These are phyloP conservation scores for Tipula confusa DNA, from an alignment of 2,888 invertebrate species.

Conservation along the genomic window DNA sequence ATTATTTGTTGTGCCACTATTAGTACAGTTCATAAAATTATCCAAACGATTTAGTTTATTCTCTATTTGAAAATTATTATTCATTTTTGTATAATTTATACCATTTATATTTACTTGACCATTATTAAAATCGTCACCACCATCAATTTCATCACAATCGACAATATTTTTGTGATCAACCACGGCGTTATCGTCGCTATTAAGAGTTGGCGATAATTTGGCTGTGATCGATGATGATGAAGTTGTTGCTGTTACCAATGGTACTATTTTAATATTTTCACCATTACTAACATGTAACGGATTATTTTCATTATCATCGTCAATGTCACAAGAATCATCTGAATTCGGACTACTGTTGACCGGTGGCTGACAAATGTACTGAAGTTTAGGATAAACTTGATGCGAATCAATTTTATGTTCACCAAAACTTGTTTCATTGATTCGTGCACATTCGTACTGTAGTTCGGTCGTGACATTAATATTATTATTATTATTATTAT, in stretches of 20 bases:
- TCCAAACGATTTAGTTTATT: conserved; percentile 5
- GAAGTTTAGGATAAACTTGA: not conserved
- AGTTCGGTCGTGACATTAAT: not conserved
- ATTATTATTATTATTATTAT: conserved; percentile 29
- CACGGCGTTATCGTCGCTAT: not conserved
- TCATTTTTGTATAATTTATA: conserved; percentile 10
- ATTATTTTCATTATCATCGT: conserved; percentile 10
- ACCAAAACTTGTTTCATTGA: conserved; percentile 1
- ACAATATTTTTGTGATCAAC: not conserved
- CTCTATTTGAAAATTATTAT: not conserved
- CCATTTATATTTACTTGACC: conserved; percentile 27
- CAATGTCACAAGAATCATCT: not conserved
- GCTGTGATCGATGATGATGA: not conserved
- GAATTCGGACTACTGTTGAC: not conserved
- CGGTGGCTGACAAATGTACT: not conserved
- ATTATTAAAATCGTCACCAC: not conserved
- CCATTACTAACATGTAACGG: not conserved
- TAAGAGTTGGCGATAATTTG: not conserved
- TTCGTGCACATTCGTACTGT: conserved; percentile 14
- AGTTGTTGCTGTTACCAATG: not conserved
- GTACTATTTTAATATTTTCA: not conserved
- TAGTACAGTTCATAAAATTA: conserved; percentile 20
- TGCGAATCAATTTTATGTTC: not conserved
- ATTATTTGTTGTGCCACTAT: not conserved
- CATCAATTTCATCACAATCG: not conserved